Evolutionary conservation across 2,797 vertebrate genomes (phyloP), one percentile per base, ranked within the genome.

Genomic region (Rallus crepitans): DNA sequence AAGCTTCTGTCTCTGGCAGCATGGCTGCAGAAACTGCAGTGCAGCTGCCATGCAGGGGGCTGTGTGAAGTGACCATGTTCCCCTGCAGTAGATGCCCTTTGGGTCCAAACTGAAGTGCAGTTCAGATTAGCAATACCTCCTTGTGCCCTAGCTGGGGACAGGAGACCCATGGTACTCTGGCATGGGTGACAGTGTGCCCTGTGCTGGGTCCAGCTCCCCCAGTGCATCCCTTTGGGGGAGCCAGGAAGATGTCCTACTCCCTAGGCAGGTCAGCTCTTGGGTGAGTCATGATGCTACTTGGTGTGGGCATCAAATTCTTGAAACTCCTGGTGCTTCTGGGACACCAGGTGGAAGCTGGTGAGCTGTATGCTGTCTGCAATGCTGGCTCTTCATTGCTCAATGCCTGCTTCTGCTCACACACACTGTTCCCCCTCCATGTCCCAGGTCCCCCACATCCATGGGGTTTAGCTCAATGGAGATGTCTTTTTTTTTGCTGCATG

Each of bases 211-310:
- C 42, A 57, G 16, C 18, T 18, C 23, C 37, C 1, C 0, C 0
- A 0, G 39, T 1, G 0, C 24, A 11, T 77, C 59, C 14, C 28
- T 56, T 56, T 1, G 1, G n/a, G 18, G 72, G 9, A 59, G 30
- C 35, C 23, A 23, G 83, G 40, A 73, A 52, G 47, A 42, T 80
- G 60, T 37, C 90, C 10, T 72, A 45, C 72, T 77, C 57, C 12
- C 1, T n/a, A 2, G 17, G 11, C 4, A 2, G 15, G 30, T 68
- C 0, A 0, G 33, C 25, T 48, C n/a, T 48, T 45, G 60, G 21
- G 3, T 28, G 15, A 52, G 39, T 33, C 21, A 9, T 6, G 42
- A 5, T 77, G 42, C n/a, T 69, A 1, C 39, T 81, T n/a, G 24
- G 30, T 84, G 87, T 82, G 33, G 30, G 6, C 28, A 35, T 60